Base-by-base conservation (phyloP, 2,888 invertebrate genomes). In the Encarsia formosa region DNA sequence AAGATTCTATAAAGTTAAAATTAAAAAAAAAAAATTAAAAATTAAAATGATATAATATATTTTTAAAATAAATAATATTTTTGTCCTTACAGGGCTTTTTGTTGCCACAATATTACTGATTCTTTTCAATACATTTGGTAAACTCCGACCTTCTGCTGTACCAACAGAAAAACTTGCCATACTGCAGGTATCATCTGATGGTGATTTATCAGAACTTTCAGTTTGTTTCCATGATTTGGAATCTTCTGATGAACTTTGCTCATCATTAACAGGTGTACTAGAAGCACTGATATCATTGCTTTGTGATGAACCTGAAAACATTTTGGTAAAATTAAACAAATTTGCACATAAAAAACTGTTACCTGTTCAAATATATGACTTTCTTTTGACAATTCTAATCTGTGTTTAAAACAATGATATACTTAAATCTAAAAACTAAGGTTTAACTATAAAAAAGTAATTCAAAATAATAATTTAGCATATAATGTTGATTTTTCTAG, bases 21-120 rank as follows among this genome's bases (percentile, higher is more conserved):
- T 29, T 13, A 16, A 46, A 16, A 35, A 35, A 34, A 19, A 9
- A 18, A 15, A 31, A 26, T 23, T 15, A 37, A 3, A 18, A 9
- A 9, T 20, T 37, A 37, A 5, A 39, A 24, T 26, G 47, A 19
- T 43, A 46, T 11, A 15, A 37, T 23, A 3, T 13, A 38, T 18
- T 11, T 6, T n/a, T 42, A 19, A 26, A 31, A 16, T 11, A 11
- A 19, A 15, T 15, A 24, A 18, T 11, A 24, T 18, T 5, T 16
- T 35, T 18, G 5, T 22, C 77, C 84, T 79, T 77, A 91, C 91
- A 66, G 82, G 85, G 64, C 85, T 86, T 64, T 87, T 87, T 47
- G 86, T 74, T n/a, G 89, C 92, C 38, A 93, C 79, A 43, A 94
- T 83, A 71, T 87, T 92, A 66, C 91, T 90, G 43, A 95, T 91